phyloP scores from a whole-genome alignment of 2,888 invertebrate genomes.

The Copidosoma aretas region DNA sequence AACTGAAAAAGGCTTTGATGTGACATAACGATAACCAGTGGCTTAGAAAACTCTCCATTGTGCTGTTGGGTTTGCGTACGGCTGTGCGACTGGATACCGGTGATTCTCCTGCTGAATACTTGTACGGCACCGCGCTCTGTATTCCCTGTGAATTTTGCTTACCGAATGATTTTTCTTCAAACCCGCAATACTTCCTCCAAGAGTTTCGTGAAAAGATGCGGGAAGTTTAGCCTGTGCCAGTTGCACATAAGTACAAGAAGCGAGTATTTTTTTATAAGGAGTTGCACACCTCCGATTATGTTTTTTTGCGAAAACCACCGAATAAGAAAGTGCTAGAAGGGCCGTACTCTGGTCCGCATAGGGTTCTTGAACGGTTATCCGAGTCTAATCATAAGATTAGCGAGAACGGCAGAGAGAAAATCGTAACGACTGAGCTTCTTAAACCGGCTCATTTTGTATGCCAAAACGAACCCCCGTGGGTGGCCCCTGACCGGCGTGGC shows the following conservation, averaged over 20 bases:
- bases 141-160: background rate
- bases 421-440: no score
- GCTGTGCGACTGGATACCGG: background rate
- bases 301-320: no score
- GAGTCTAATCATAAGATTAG: no score
- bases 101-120: background rate
- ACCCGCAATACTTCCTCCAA: background rate
- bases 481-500: no score
- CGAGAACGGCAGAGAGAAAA: no score
- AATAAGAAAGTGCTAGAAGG: no score
- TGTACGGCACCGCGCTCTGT: background rate
- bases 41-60: background rate
- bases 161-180: background rate
- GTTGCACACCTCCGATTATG: background rate
- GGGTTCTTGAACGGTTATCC: no score
- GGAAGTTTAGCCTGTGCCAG: background rate
- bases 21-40: background rate
- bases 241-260: background rate
- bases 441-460: no score
- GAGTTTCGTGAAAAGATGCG: background rate
- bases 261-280: background rate
- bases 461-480: no score
- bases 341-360: no score
- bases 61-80: background rate
- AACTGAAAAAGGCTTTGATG: slow-evolving; percentile 24